A percentile compares a stretch with the other conserved stretches of the same genome.
phyloP scores from a whole-genome alignment of 2,113 vertebrate species.

The Pomatostomus ruficeps region DNA sequence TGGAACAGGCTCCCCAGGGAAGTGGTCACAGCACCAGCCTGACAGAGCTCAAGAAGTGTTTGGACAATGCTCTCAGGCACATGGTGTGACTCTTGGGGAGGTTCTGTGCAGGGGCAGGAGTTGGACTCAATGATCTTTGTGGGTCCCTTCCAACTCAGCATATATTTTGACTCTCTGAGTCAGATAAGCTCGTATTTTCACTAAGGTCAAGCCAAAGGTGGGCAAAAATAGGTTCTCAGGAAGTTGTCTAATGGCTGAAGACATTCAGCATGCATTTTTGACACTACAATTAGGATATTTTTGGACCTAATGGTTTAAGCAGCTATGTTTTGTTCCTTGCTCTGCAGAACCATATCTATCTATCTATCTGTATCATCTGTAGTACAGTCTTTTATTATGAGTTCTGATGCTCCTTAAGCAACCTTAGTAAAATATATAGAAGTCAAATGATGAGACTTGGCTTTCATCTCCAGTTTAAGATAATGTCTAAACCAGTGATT shows the following conservation, averaged over 20 bases:
- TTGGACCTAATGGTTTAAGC: neutral
- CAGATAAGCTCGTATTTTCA: neutral
- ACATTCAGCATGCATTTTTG: neutral
- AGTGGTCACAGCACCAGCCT: neutral
- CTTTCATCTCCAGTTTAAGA: neutral
- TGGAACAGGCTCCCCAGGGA: neutral
- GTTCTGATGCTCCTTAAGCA: neutral
- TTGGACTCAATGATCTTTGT: neutral
- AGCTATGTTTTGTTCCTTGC: neutral
- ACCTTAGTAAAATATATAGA: neutral
- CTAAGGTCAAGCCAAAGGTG: neutral
- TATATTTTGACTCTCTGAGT: neutral
- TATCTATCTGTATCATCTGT: rapidly evolving
- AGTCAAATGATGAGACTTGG: neutral
- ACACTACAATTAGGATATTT: neutral
- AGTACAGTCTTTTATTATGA: neutral
- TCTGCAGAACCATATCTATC: neutral
- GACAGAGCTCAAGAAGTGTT: rapidly evolving
- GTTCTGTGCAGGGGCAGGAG: neutral
- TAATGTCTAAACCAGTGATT: neutral
- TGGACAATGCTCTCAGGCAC: too few species aligned
- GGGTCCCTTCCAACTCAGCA: neutral
- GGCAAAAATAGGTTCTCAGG: neutral
- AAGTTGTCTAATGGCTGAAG: neutral
- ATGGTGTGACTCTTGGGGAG: neutral